Conservation (phyloP, 1,140 invertebrate species). For the Caenorhabditis tropicalis region DNA sequence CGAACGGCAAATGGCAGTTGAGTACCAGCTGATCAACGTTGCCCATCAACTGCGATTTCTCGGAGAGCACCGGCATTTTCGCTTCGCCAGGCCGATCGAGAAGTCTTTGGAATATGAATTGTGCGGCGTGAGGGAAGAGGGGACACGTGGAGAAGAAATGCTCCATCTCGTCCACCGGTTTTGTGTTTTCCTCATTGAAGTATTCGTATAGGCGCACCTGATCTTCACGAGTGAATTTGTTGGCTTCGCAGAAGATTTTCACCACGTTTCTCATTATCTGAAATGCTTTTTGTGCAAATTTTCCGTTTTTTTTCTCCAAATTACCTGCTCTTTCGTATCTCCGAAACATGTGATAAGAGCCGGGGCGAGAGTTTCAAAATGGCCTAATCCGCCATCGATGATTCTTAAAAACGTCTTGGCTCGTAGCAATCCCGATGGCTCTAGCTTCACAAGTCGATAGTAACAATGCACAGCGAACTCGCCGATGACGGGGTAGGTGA, state of each 20-base stretch:
- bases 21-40: conserved; percentile 57
- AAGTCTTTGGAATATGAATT: neutral
- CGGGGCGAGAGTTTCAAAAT: neutral
- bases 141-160: conserved; percentile 8
- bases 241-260: neutral
- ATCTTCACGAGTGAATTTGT: conserved; percentile 14
- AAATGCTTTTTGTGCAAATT: neutral
- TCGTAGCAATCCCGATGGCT: neutral
- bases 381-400: neutral
- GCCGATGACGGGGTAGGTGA: neutral
- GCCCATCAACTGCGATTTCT: conserved; percentile 6
- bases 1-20: conserved; percentile 68
- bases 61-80: neutral
- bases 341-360: neutral
- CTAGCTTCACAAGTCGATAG: neutral
- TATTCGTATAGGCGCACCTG: neutral
- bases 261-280: neutral
- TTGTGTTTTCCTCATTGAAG: neutral
- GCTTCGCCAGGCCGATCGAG: neutral
- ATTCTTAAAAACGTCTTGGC: neutral
- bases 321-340: neutral
- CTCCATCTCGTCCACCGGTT: neutral
- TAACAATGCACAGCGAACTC: neutral
- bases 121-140: neutral
- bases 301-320: neutral